Conservation (phyloP, 2,888 invertebrate species). For the Mesoligia furuncula region DNA sequence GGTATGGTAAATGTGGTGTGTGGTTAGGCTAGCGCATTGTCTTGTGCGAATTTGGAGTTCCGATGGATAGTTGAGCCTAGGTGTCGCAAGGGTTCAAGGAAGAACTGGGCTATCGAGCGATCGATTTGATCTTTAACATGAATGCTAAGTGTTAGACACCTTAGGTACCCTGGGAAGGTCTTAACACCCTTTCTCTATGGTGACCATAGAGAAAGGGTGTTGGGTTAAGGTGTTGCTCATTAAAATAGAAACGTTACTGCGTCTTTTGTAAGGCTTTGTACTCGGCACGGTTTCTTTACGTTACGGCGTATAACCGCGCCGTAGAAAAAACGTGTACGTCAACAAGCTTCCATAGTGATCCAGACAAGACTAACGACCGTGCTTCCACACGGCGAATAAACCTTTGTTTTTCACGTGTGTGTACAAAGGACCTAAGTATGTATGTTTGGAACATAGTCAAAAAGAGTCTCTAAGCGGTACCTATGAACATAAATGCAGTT, state of each 20-base stretch:
- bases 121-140: slow-evolving; percentile 1
- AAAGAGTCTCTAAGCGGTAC: neutral
- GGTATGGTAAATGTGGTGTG: slow-evolving; percentile 8
- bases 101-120: slow-evolving; percentile 17
- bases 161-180: neutral
- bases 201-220: neutral
- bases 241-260: neutral
- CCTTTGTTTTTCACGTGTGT: neutral
- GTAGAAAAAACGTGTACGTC: neutral
- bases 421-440: neutral
- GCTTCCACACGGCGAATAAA: neutral
- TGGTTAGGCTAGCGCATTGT: slow-evolving; percentile 14
- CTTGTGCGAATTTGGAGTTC: slow-evolving; percentile 29
- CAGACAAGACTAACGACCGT: neutral
- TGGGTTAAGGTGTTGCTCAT: neutral
- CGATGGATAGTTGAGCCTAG: slow-evolving; percentile 4
- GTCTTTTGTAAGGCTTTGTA: neutral
- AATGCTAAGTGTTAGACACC: neutral
- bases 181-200: no score
- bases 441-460: neutral
- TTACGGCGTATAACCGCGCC: neutral
- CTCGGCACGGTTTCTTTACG: neutral
- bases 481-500: neutral
- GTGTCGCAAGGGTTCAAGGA: neutral
- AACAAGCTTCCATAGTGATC: neutral